phyloP scores from a whole-genome alignment of 1,140 invertebrate species.

The Arctopsyche grandis region DNA sequence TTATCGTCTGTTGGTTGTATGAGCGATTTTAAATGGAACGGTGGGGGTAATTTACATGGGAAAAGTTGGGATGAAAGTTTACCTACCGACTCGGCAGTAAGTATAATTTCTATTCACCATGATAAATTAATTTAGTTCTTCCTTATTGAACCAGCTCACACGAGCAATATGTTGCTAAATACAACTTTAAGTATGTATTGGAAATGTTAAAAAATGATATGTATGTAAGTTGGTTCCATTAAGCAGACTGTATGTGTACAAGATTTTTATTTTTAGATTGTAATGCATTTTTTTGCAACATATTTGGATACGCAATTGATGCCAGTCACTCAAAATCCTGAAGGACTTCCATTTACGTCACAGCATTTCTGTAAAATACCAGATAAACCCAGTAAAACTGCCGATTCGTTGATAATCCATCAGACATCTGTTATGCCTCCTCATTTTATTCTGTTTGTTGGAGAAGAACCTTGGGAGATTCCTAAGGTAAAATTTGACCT shows the following conservation, averaged over 20 bases:
- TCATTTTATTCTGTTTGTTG: conserved; percentile 75
- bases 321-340: conserved; percentile 77
- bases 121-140: not conserved
- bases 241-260: not conserved
- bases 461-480: conserved; percentile 71
- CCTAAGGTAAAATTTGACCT: conserved; percentile 68
- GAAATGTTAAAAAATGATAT: too few species aligned
- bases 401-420: conserved; percentile 66
- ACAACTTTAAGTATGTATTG: too few species aligned
- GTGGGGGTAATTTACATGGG: conserved; percentile 75
- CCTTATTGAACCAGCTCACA: not conserved
- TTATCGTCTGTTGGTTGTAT: conserved; percentile 76
- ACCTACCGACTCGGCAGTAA: conserved; percentile 82
- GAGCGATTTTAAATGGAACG: conserved; percentile 84
- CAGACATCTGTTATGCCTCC: conserved; percentile 74
- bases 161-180: too few species aligned
- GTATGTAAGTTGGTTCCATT: too few species aligned
- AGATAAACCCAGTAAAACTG: conserved; percentile 65
- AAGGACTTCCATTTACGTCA: conserved; percentile 75
- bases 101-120: conserved; percentile 46
- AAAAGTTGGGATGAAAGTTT: conserved; percentile 83
- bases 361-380: conserved; percentile 69
- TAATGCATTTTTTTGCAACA: conserved; percentile 84
- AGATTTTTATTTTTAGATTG: conserved; percentile 67
- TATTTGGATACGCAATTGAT: conserved; percentile 85